A percentile compares a stretch with the other conserved stretches of the same genome.
These are phyloP conservation scores for Plebejus anna DNA, from an alignment of 2,888 invertebrate species.

Conservation along the genomic window DNA sequence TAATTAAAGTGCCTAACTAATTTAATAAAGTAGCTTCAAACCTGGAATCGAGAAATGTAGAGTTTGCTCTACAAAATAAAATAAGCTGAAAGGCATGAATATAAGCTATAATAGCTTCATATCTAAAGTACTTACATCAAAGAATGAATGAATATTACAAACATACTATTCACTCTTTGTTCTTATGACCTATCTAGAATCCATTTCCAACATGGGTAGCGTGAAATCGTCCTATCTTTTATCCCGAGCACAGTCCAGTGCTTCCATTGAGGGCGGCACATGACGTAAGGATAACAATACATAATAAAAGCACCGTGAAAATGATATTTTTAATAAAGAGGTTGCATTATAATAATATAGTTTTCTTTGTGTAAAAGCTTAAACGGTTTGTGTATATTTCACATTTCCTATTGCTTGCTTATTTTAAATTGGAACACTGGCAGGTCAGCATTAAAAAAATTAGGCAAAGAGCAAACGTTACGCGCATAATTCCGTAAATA, in stretches of 20 bases:
- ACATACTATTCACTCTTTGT: slow-evolving; percentile 1
- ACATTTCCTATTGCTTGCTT: background rate
- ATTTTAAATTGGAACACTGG: background rate
- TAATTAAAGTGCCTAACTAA: too few species aligned
- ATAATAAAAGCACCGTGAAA: slow-evolving; percentile 18
- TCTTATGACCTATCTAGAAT: slow-evolving; percentile 11
- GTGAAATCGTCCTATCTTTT: slow-evolving; percentile 15
- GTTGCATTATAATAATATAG: background rate
- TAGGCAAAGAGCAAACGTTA: background rate
- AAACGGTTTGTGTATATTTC: background rate
- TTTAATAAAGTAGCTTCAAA: too few species aligned
- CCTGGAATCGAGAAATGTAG: background rate
- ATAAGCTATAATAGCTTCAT: background rate
- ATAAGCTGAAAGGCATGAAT: background rate
- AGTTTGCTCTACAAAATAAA: background rate
- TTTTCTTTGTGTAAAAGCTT: background rate
- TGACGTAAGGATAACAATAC: slow-evolving; percentile 8
- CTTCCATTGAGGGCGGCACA: background rate
- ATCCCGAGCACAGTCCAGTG: slow-evolving; percentile 2
- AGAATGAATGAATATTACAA: slow-evolving; percentile 9
- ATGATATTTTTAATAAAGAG: slow-evolving; percentile 9
- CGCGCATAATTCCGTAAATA: background rate
- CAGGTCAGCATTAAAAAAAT: background rate
- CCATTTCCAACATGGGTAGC: slow-evolving; percentile 5
- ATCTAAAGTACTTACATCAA: background rate